Base-by-base conservation (phyloP, 2,888 invertebrate species). In the Metallyticus violacea region DNA sequence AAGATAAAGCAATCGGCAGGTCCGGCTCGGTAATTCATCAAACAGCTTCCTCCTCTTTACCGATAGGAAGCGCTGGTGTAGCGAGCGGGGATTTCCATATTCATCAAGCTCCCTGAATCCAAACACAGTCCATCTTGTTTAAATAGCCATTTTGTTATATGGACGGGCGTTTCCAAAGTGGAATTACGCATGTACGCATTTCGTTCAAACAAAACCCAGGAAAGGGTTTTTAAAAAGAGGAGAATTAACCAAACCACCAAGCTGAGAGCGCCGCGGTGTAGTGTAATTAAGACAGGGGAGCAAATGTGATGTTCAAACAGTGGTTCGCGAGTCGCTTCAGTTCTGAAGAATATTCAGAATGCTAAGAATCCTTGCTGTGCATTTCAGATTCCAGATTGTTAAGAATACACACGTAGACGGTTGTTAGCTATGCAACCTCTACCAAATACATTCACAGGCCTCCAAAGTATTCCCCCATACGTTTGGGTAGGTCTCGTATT, bases 21-120 rank as follows among this genome's bases (percentile, higher is more conserved):
- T 22, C 40, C 40, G 40, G 40, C 28, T n/a, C 86, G 86, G 87
- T 86, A 84, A 86, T 85, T 87, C 85, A 87, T 87, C 87, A 87
- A 82, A 28, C 83, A 80, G 78, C 82, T 27, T 26, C 81, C 77
- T 25, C 15, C 28, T 77, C 79, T 80, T 62, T 76, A 81, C 86
- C 86, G 26, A 29, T 26, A 62, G 40, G 40, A 62, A 62, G 40
- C 40, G 40, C 40, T 62, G 40, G 40, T 62, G 82, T 40, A 87
- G 76, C 62, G 25, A 77, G 79, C 80, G 81, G 82, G 81, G 79
- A 87, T 87, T 87, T 85, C 85, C 87, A 87, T 87, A 87, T 87
- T 87, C 83, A 86, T 87, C 86, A 87, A 28, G 80, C 29, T 81
- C 40, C 40, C 40, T 62, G 83, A 85, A 87, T 77, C 85, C 86